Evolutionary conservation across 1,140 invertebrate genomes (phyloP), one percentile per base, ranked within the genome.

Genomic region (Parasteatoda tepidariorum): DNA sequence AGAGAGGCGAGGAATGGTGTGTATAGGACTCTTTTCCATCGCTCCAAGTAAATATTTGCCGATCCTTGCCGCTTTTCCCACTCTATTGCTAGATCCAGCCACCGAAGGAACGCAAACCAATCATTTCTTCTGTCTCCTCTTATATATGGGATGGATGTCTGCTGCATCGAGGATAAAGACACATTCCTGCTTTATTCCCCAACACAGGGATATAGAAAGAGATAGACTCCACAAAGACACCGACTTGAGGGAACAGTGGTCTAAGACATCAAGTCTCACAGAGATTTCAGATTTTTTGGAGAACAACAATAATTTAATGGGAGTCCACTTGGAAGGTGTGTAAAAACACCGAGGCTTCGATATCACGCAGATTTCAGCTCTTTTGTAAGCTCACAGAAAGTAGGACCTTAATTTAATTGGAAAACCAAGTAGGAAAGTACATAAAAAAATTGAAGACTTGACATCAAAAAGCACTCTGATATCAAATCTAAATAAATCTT

Each of bases 31-130:
- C 59, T 34, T 30, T 30, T 34, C 31, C 57, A 82, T 82, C 66
- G 66, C 55, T 71, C 26, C 30, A 33, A 26, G 78, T 61, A 82
- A 82, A 82, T 82, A 82, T 82, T 82, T 82, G 78, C 78, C 66
- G 54, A 82, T 71, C 78, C 78, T 82, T 82, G 78, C 78, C 78
- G 78, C 78, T 82, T 59, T 82, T 82, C 78, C 78, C 78, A 82
- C 78, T 70, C 66, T 82, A 82, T 82, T 82, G 78, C 78, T 61
- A 67, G 54, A 70, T 70, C 78, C 26, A 61, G 78, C 78, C 78
- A 82, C 78, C 67, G 67, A 31, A 82, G 78, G 66, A 82, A 79
- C 62, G 75, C 75, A 79, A 82, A 82, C 78, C 78, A 82, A 82
- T 82, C 78, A 82, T 82, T 82, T 82, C 78, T 82, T 82, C 48